Percentiles rank a stretch among this genome's conserved stretches.
phyloP scores from a whole-genome alignment of 2,797 vertebrate species.

The Gila robusta region DNA sequence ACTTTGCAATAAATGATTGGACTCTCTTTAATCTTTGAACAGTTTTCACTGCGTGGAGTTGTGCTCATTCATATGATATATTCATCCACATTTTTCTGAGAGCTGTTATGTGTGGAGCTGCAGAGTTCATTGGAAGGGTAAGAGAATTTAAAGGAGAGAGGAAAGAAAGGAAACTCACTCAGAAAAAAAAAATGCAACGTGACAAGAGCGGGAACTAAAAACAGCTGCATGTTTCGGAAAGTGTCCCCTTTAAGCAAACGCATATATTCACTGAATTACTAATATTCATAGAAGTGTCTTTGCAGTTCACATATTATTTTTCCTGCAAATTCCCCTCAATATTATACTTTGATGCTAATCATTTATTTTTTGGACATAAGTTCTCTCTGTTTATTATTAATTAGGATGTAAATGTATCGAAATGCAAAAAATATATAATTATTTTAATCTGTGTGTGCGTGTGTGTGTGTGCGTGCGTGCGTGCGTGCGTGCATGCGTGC shows the following conservation, averaged over 20 bases:
- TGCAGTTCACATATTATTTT: not conserved
- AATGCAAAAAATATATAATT: not conserved
- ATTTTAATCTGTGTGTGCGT: not conserved
- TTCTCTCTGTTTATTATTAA: not conserved
- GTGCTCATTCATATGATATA: slow-evolving; percentile 49
- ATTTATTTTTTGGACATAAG: not conserved
- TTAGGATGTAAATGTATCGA: not conserved
- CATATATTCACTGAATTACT: slow-evolving; percentile 12
- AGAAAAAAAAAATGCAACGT: slow-evolving; percentile 15
- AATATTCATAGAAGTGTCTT: slow-evolving; percentile 9
- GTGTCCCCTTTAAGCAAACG: slow-evolving; percentile 15
- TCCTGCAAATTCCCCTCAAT: not conserved
- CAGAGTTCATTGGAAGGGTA: slow-evolving; percentile 55
- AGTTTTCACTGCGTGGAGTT: slow-evolving; percentile 27
- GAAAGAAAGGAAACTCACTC: slow-evolving; percentile 17
- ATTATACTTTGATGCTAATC: not conserved
- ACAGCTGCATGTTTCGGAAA: slow-evolving; percentile 26
- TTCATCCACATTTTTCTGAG: slow-evolving; percentile 38
- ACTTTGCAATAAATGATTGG: slow-evolving; percentile 51
- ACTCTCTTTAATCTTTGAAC: slow-evolving; percentile 44
- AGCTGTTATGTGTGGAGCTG: slow-evolving; percentile 17
- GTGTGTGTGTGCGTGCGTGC: too few relatives aligned
- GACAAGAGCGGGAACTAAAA: slow-evolving; percentile 34
- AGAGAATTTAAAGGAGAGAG: slow-evolving; percentile 24
- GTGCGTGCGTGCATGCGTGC: too few relatives aligned